Percentiles rank a stretch among this genome's conserved stretches.
Conservation (phyloP, 92 coral and sea anemone species). For the Phymanthus crucifer region DNA sequence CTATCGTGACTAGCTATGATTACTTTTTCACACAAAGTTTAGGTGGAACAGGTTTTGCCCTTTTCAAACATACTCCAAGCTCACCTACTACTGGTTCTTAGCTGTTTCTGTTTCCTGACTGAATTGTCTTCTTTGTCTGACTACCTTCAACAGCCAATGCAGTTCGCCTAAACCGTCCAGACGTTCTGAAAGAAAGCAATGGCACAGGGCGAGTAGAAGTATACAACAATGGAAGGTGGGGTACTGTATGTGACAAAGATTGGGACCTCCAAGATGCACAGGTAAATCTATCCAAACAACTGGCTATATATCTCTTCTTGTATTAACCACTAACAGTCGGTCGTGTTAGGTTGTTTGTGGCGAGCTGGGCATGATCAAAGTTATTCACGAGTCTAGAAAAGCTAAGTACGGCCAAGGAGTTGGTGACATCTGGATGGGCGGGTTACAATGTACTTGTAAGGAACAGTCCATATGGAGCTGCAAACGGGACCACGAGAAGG, state of each 20-base stretch:
- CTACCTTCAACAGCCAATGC: constrained; percentile 47
- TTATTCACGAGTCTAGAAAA: constrained; percentile 67
- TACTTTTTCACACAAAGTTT: too few relatives aligned
- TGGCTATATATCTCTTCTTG: too few relatives aligned
- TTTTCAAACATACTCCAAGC: too few relatives aligned
- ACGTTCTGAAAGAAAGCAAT: constrained; percentile 46
- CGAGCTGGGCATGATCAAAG: constrained; percentile 76
- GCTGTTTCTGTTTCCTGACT: too few relatives aligned
- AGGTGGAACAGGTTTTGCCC: too few relatives aligned
- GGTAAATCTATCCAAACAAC: constrained; percentile 18
- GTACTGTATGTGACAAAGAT: constrained; percentile 75
- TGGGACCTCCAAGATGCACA: constrained; percentile 82
- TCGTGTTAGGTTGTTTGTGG: constrained; percentile 76
- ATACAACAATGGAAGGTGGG: constrained; percentile 73
- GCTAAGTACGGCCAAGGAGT: constrained; percentile 80
- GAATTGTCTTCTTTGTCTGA: not conserved
- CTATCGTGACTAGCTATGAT: too few relatives aligned
- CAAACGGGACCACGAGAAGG: constrained; percentile 67
- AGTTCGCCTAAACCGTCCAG: constrained; percentile 65
- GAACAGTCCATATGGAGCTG: constrained; percentile 60
- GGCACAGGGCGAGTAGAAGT: constrained; percentile 87
- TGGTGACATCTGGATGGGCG: constrained; percentile 80
- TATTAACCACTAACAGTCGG: too few relatives aligned
- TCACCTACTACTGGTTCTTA: too few relatives aligned
- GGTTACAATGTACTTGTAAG: constrained; percentile 63